phyloP scores from a whole-genome alignment of 2,113 vertebrate species.

The Calidris pugnax region DNA sequence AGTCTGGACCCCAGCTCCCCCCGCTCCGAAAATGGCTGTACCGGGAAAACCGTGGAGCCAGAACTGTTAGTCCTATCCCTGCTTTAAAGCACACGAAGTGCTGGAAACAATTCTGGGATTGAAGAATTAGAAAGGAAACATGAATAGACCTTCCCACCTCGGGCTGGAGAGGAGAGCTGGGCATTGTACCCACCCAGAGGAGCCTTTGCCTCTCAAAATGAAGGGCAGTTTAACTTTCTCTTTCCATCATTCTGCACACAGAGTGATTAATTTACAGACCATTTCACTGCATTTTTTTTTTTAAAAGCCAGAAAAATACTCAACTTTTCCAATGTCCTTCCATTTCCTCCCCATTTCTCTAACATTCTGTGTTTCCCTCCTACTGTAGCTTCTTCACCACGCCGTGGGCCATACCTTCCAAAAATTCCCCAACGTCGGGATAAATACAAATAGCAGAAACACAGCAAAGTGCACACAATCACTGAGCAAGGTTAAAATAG shows the following conservation, averaged over 20 bases:
- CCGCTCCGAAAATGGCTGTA: rapidly evolving
- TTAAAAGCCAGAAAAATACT: background rate
- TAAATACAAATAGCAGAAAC: background rate
- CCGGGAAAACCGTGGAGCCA: background rate
- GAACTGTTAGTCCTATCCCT: background rate
- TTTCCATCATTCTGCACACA: background rate
- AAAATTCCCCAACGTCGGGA: background rate
- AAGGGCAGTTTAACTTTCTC: background rate
- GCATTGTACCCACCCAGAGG: background rate
- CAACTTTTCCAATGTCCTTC: background rate
- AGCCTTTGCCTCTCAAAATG: background rate
- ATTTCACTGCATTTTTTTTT: background rate
- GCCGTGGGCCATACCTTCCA: rapidly evolving
- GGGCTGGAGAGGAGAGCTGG: background rate
- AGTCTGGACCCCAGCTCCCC: background rate
- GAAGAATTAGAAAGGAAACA: background rate
- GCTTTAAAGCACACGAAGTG: background rate
- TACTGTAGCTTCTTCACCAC: background rate
- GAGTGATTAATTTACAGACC: background rate
- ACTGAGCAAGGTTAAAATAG: background rate
- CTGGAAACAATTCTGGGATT: background rate
- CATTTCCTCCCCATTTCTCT: background rate
- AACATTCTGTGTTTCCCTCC: background rate
- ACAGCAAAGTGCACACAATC: background rate
- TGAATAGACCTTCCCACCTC: background rate